Conservation (phyloP, 2,888 invertebrate genomes). For the Pristionchus mayeri region DNA sequence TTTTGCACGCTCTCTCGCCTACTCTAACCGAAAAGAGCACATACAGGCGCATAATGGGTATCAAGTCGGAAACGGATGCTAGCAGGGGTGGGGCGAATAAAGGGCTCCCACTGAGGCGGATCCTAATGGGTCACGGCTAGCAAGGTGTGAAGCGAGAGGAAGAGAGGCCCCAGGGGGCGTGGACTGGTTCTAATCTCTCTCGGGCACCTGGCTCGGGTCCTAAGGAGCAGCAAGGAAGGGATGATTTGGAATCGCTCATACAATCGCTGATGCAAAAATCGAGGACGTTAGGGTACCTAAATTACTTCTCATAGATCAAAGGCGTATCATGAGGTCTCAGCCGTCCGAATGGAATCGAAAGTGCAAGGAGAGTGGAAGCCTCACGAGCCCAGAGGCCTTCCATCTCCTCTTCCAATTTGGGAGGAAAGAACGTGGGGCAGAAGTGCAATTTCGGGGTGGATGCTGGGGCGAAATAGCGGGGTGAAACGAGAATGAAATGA, state of each 20-base stretch:
- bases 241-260: too few relatives aligned
- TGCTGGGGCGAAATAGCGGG: not conserved
- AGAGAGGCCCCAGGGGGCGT: constrained; percentile 13
- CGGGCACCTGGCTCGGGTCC: not conserved
- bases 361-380: not conserved
- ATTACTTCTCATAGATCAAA: too few relatives aligned
- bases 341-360: too few relatives aligned
- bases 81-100: not conserved
- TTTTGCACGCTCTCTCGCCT: too few relatives aligned
- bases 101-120: constrained; percentile 17
- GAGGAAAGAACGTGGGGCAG: not conserved
- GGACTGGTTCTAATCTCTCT: not conserved
- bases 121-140: constrained; percentile 34
- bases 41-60: not conserved
- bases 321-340: too few relatives aligned
- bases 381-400: not conserved
- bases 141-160: constrained; percentile 35
- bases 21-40: too few relatives aligned
- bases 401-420: constrained; percentile 24
- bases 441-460: constrained; percentile 12
- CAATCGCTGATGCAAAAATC: too few relatives aligned
- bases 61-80: constrained; percentile 34
- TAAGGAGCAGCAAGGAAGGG: not conserved
- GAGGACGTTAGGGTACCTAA: too few relatives aligned
- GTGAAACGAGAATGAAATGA: not conserved